Evolutionary conservation across 2,888 invertebrate genomes (phyloP).

Genomic region (Nysson spinosus): DNA sequence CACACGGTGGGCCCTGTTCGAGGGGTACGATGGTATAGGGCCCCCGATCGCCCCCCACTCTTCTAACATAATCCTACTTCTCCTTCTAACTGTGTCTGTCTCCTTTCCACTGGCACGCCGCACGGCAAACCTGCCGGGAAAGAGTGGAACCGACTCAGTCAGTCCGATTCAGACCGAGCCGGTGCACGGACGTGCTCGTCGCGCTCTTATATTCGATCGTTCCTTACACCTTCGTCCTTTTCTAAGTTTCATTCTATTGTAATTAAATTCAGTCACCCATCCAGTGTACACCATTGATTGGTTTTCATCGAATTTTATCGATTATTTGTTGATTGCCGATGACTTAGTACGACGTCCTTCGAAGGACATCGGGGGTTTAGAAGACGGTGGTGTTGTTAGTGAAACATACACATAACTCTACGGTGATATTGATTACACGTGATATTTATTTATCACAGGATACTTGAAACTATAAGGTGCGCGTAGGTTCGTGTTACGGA

Average conservation of each 20-base stretch:
- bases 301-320: too few species aligned
- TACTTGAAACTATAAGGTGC: too few species aligned
- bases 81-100: constrained; percentile 9
- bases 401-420: too few species aligned
- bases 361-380: not conserved
- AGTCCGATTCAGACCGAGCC: constrained; percentile 68
- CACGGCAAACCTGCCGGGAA: constrained; percentile 45
- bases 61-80: not conserved
- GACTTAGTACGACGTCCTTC: not conserved
- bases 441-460: too few species aligned
- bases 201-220: constrained; percentile 18
- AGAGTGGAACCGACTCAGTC: constrained; percentile 64
- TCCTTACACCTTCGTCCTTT: constrained; percentile 14
- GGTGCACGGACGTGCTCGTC: constrained; percentile 59
- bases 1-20: constrained; percentile 50
- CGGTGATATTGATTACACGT: too few species aligned
- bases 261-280: constrained; percentile 5
- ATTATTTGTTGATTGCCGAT: too few species aligned
- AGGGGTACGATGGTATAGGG: constrained; percentile 49
- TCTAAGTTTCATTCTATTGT: constrained; percentile 9
- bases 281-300: constrained; percentile 41
- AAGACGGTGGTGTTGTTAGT: not conserved
- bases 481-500: too few species aligned
- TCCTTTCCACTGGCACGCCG: constrained; percentile 30
- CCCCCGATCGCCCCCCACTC: constrained; percentile 36